These are phyloP conservation scores for Bufo gargarizans DNA, from an alignment of 2,113 vertebrate genomes.

Conservation along the genomic window DNA sequence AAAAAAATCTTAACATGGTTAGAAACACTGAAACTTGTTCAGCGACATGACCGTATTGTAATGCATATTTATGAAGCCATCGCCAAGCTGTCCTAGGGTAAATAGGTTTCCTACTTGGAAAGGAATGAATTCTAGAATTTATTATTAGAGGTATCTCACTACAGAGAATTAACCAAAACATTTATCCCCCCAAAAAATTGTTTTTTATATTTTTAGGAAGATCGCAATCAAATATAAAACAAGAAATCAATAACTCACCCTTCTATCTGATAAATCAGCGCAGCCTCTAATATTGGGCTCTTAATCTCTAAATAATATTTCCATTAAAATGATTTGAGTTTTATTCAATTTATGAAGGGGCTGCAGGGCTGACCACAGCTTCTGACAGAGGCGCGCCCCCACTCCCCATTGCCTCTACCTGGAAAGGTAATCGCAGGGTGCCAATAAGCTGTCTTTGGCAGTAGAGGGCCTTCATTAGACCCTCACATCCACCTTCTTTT, in stretches of 20 bases:
- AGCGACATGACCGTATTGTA: constrained; percentile 34
- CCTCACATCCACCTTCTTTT: too few relatives aligned
- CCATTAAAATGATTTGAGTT: too few relatives aligned
- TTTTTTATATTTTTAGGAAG: background rate
- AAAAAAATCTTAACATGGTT: background rate
- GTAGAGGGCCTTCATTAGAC: too few relatives aligned
- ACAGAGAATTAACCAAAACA: constrained; percentile 10
- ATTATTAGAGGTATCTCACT: constrained; percentile 1
- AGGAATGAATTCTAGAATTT: constrained; percentile 1
- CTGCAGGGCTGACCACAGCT: too few relatives aligned
- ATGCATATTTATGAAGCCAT: constrained; percentile 41
- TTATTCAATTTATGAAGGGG: too few relatives aligned
- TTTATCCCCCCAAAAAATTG: background rate
- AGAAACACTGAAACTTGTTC: background rate
- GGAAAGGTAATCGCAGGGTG: too few relatives aligned
- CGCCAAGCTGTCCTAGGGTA: constrained; percentile 32
- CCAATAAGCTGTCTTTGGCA: too few relatives aligned
- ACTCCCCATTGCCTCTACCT: too few relatives aligned
- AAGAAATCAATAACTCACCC: background rate
- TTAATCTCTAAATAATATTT: too few relatives aligned
- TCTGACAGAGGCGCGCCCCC: too few relatives aligned
- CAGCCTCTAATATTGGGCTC: background rate
- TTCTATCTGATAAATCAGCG: background rate
- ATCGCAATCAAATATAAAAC: background rate
- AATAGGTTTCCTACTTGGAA: constrained; percentile 34